Conservation (phyloP, 2,797 vertebrate species). For the Lagocephalus sceleratus region DNA sequence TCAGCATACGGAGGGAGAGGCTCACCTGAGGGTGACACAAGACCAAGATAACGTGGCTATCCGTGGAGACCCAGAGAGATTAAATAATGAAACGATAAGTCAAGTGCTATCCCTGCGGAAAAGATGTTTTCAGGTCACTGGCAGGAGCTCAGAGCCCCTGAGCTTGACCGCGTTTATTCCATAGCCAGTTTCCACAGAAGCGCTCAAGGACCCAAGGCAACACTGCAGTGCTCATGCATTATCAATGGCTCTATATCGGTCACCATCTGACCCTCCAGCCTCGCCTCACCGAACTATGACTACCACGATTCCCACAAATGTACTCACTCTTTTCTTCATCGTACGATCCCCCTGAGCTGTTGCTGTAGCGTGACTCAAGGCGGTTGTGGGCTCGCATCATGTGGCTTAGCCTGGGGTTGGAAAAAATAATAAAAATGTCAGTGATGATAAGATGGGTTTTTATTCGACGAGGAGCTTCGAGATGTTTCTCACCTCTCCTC, state of each 20-base stretch:
- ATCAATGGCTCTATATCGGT: conserved; percentile 37
- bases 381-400: conserved; percentile 86
- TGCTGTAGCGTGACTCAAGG: conserved; percentile 95
- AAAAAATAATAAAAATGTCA: conserved; percentile 9
- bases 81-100: background rate
- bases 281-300: conserved; percentile 26
- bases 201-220: conserved; percentile 35
- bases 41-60: background rate
- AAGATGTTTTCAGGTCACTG: conserved; percentile 38
- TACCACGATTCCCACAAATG: conserved; percentile 1
- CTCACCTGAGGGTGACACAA: conserved; percentile 77
- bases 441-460: background rate
- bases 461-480: conserved; percentile 7
- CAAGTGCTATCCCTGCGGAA: too few relatives aligned
- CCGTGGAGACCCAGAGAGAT: background rate
- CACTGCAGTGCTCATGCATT: conserved; percentile 51
- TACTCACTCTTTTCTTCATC: conserved; percentile 96
- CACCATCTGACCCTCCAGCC: conserved; percentile 29
- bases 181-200: conserved; percentile 56
- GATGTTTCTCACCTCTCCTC: conserved; percentile 84
- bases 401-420: conserved; percentile 71
- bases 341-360: conserved; percentile 95
- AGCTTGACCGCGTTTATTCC: conserved; percentile 36
- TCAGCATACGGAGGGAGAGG: conserved; percentile 89
- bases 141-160: conserved; percentile 22